phyloP scores from a whole-genome alignment of 2,888 invertebrate genomes.

The Agrotis ipsilon region DNA sequence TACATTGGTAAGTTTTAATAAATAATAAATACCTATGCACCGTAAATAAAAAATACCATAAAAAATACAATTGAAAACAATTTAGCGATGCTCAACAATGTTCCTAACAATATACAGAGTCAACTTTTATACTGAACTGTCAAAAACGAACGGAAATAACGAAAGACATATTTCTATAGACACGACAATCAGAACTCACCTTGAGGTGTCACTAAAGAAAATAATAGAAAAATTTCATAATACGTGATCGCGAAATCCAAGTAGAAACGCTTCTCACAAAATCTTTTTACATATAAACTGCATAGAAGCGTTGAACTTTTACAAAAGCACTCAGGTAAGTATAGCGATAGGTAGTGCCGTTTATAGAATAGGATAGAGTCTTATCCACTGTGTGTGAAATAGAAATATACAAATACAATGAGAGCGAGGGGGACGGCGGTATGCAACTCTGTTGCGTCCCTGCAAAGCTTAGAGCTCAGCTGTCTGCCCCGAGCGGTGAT shows the following conservation, averaged over 20 bases:
- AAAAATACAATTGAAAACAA: neutral
- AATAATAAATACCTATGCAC: neutral
- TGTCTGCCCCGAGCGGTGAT: conserved; percentile 90
- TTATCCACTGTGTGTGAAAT: conserved; percentile 82
- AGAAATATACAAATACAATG: conserved; percentile 72
- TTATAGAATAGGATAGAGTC: conserved; percentile 87
- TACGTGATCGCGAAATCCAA: conserved; percentile 73
- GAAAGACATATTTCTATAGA: conserved; percentile 52
- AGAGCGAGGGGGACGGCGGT: conserved; percentile 82
- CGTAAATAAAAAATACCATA: neutral
- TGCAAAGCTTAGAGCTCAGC: conserved; percentile 89
- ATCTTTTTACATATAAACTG: conserved; percentile 85
- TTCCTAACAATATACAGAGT: conserved; percentile 26
- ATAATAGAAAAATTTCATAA: conserved; percentile 69
- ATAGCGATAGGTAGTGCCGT: conserved; percentile 86
- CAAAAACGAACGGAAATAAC: conserved; percentile 40
- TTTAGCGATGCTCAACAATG: neutral
- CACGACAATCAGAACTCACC: conserved; percentile 66
- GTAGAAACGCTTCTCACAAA: conserved; percentile 77
- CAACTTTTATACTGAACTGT: conserved; percentile 18
- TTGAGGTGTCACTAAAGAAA: conserved; percentile 62
- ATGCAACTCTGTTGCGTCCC: conserved; percentile 85
- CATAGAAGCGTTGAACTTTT: conserved; percentile 90
- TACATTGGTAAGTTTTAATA: conserved; percentile 34
- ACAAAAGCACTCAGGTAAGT: conserved; percentile 91